Base-by-base conservation (phyloP, 2,888 invertebrate species). In the Tetheella fluctuosa region DNA sequence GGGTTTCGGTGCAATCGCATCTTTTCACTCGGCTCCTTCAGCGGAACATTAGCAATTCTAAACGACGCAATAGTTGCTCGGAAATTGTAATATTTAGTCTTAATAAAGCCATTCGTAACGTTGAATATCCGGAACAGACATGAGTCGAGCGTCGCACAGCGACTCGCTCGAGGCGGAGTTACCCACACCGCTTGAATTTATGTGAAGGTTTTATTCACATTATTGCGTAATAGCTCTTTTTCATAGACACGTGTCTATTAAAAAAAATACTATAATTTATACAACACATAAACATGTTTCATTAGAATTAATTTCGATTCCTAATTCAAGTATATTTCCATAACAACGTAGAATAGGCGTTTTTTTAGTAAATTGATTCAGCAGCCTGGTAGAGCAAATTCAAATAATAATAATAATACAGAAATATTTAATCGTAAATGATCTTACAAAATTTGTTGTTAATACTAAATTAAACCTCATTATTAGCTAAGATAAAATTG, bases 71-170 rank as follows among this genome's bases (percentile, higher is more conserved):
- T 88, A 89, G 88, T 90, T 86, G 82, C 89, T 80, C 73, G 84
- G 86, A 86, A 89, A 89, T 88, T 88, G 89, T 88, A 89, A 91
- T 90, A 90, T 90, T 90, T 87, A 88, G 89, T 88, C 86, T 90
- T 90, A 91, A 91, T 90, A 91, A 88, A 90, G 89, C 88, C 86
- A 90, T 90, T 88, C 86, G 88, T 89, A 88, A 88, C 85, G 81
- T 73, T 74, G 87, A 84, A 89, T 86, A 90, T 86, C 89, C 87
- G 82, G 87, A 85, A 82, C 87, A 84, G 86, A 83, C 84, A 83
- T 81, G 80, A 77, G 79, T 76, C 65, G 64, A 63, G 74, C 70
- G 70, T 70, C 67, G 71, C 74, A 72, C 71, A 63, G 80, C 80
- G 77, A 84, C 82, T 78, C 64, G 84, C 85, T 74, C 67, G 75